Evolutionary conservation across 1,140 invertebrate species (phyloP).

Genomic region (Brachionus plicatilis): DNA sequence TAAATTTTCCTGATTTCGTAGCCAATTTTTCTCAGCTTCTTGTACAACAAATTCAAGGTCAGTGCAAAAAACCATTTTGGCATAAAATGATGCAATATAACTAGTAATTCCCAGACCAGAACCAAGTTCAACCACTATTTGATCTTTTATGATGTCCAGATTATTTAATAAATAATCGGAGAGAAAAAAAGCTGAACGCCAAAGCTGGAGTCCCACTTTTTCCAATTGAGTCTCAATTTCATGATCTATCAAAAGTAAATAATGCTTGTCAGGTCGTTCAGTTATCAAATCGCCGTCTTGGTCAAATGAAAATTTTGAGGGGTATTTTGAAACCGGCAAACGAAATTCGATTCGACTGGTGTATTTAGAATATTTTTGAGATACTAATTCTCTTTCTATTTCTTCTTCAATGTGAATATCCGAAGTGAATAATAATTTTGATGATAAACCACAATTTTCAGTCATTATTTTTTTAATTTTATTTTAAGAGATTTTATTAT

Average conservation of each 20-base stretch:
- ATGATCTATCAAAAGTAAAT: not conserved
- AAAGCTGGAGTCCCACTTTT: not conserved
- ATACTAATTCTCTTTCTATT: not conserved
- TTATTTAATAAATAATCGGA: constrained; percentile 10
- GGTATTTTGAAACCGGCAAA: not conserved
- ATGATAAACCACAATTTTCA: not conserved
- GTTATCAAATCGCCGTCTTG: not conserved
- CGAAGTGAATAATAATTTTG: not conserved
- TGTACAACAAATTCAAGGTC: not conserved
- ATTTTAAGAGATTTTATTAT: no score
- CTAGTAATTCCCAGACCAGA: not conserved
- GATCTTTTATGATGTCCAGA: not conserved
- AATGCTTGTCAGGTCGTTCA: not conserved
- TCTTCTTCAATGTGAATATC: constrained; percentile 19
- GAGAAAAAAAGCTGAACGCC: constrained; percentile 14
- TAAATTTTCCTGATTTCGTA: not conserved
- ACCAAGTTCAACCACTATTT: not conserved
- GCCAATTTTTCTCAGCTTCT: constrained; percentile 6
- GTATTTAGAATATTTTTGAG: not conserved
- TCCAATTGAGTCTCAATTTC: constrained; percentile 14
- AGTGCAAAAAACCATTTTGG: not conserved
- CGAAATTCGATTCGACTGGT: constrained; percentile 20
- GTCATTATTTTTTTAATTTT: not conserved
- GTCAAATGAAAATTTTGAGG: not conserved
- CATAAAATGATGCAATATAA: not conserved